Conservation (phyloP, 2,888 invertebrate species). For the Chrysodeixis includens region DNA sequence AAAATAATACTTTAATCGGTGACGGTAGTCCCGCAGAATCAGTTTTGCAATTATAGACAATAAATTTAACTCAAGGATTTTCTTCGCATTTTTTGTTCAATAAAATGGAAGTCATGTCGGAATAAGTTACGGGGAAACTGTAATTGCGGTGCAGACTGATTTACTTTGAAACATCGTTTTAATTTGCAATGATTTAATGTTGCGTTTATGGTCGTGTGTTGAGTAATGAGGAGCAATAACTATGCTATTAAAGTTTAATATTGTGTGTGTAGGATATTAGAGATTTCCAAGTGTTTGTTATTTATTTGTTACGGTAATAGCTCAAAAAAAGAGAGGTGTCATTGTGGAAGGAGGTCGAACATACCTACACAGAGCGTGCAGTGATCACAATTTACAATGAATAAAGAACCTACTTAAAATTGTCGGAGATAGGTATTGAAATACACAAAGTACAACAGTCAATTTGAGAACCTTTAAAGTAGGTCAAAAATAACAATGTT, state of each 20-base stretch:
- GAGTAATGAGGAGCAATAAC: slow-evolving; percentile 3
- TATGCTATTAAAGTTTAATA: neutral
- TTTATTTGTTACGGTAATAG: no score
- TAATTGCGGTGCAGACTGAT: slow-evolving; percentile 15
- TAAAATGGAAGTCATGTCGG: neutral
- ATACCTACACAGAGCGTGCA: no score
- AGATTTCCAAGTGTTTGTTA: neutral
- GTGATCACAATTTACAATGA: no score
- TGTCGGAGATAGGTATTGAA: no score
- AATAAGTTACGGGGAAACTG: slow-evolving; percentile 14
- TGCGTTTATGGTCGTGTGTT: neutral
- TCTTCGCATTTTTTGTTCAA: slow-evolving; percentile 23
- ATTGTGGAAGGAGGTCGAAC: no score
- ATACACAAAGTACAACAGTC: no score
- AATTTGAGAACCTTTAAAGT: no score
- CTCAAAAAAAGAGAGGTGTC: no score
- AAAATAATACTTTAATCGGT: no score
- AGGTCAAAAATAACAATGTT: neutral
- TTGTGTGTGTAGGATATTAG: neutral
- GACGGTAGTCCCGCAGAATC: no score
- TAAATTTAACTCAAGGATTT: slow-evolving; percentile 29
- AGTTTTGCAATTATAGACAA: slow-evolving; percentile 26
- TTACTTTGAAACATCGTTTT: slow-evolving; percentile 37
- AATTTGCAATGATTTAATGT: slow-evolving; percentile 23
- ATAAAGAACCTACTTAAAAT: no score